Percentiles rank a stretch among this genome's conserved stretches.
These are phyloP conservation scores for Orchestia grillus DNA, from an alignment of 1,140 invertebrate genomes.

Conservation along the genomic window DNA sequence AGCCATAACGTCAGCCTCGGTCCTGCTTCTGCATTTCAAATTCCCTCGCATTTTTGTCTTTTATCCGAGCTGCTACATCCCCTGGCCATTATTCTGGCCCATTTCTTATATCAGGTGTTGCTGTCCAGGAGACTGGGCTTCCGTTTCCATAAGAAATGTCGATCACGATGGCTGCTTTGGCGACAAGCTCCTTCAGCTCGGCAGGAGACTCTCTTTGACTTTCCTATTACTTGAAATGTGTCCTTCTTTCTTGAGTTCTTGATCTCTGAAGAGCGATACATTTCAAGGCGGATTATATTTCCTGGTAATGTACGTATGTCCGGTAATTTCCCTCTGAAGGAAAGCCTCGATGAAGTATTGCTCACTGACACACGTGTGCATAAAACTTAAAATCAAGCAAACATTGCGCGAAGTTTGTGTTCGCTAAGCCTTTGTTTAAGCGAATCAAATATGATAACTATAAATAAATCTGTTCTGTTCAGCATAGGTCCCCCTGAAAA, in stretches of 20 bases:
- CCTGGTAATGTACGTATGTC: not conserved
- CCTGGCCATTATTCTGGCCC: constrained; percentile 42
- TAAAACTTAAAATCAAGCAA: not conserved
- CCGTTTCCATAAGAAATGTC: constrained; percentile 21
- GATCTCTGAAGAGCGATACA: not conserved
- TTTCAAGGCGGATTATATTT: not conserved
- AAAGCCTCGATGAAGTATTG: not conserved
- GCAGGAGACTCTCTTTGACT: not conserved
- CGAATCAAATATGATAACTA: not conserved
- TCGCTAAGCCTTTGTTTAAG: not conserved
- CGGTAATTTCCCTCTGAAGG: not conserved
- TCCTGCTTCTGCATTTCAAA: constrained; percentile 48
- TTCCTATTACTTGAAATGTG: not conserved
- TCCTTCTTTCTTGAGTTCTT: not conserved
- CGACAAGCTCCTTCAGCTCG: not conserved
- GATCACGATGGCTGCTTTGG: not conserved
- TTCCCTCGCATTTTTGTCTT: constrained; percentile 50
- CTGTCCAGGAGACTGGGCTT: constrained; percentile 37
- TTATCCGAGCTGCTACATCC: constrained; percentile 52
- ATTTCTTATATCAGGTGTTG: constrained; percentile 56
- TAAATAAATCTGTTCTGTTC: not conserved
- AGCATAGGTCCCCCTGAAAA: not conserved
- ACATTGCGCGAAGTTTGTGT: not conserved
- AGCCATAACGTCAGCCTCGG: constrained; percentile 37
- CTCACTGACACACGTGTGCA: not conserved